Conservation (phyloP, 2,797 vertebrate species). For the Brachymystax lenok region DNA sequence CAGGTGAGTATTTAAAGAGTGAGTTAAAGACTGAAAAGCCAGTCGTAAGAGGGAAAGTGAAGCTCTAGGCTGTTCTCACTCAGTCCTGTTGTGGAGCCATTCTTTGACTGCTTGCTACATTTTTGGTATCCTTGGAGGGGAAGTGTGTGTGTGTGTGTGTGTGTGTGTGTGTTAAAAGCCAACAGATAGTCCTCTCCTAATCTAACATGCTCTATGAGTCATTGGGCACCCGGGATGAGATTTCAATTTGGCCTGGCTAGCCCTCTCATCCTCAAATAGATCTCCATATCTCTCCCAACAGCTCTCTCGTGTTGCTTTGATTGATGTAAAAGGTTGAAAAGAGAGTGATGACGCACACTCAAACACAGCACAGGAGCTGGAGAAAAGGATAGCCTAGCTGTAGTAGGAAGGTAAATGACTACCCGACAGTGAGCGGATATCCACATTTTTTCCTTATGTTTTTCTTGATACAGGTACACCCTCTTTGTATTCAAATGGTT, state of each 20-base stretch:
- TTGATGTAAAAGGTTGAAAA: background rate
- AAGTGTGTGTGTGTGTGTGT: background rate
- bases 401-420: background rate
- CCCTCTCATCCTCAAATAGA: slow-evolving; percentile 14
- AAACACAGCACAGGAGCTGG: background rate
- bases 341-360: background rate
- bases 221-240: slow-evolving; percentile 19
- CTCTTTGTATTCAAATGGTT: background rate
- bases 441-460: background rate
- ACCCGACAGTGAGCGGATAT: background rate
- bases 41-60: background rate
- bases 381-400: background rate
- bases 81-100: background rate
- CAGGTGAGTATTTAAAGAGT: slow-evolving; percentile 11
- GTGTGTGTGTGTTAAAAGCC: background rate
- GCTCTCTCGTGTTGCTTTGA: background rate
- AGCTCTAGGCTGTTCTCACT: background rate
- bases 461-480: background rate
- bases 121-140: slow-evolving; percentile 6
- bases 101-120: background rate
- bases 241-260: slow-evolving; percentile 23
- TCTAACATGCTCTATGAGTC: background rate
- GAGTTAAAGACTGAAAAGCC: background rate
- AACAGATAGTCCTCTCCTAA: background rate
- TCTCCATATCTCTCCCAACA: background rate